phyloP scores from a whole-genome alignment of 2,113 vertebrate genomes.

The Malurus cyaneus region DNA sequence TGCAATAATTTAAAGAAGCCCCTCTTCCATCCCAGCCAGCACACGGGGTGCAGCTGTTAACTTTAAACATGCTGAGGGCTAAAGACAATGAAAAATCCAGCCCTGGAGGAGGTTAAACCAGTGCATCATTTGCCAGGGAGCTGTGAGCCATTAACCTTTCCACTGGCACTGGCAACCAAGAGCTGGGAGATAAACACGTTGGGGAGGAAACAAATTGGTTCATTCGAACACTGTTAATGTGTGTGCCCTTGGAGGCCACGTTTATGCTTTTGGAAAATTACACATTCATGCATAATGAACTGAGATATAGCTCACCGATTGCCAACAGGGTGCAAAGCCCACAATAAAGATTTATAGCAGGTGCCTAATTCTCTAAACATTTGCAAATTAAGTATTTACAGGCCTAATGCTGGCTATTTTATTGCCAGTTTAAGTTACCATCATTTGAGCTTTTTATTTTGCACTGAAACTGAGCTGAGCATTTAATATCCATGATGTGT shows the following conservation, averaged over 20 bases:
- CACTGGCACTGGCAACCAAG: background rate
- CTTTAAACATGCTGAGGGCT: background rate
- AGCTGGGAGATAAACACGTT: slow-evolving; percentile 62
- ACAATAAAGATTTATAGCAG: slow-evolving; percentile 57
- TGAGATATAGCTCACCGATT: slow-evolving; percentile 52
- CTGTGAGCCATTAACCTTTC: slow-evolving; percentile 62
- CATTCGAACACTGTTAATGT: slow-evolving; percentile 41
- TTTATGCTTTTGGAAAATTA: slow-evolving; percentile 70
- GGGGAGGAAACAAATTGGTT: slow-evolving; percentile 65
- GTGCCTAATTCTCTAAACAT: slow-evolving; percentile 66
- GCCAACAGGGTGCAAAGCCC: slow-evolving; percentile 55
- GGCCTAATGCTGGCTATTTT: slow-evolving; percentile 34
- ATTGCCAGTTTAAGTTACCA: slow-evolving; percentile 61
- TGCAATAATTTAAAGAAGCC: background rate
- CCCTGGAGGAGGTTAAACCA: slow-evolving; percentile 10
- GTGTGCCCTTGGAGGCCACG: slow-evolving; percentile 50
- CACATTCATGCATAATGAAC: slow-evolving; percentile 61
- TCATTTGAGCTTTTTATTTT: slow-evolving; percentile 42
- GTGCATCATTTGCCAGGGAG: slow-evolving; percentile 39
- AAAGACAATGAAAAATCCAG: slow-evolving; percentile 25
- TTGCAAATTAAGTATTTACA: slow-evolving; percentile 68
- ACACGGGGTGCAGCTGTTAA: background rate
- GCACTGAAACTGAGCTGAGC: slow-evolving; percentile 37
- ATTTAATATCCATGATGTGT: slow-evolving; percentile 41
- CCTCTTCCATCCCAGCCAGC: background rate